Evolutionary conservation across 2,888 invertebrate genomes (phyloP), one percentile per base, ranked within the genome.

Genomic region (Smittia aterrima): DNA sequence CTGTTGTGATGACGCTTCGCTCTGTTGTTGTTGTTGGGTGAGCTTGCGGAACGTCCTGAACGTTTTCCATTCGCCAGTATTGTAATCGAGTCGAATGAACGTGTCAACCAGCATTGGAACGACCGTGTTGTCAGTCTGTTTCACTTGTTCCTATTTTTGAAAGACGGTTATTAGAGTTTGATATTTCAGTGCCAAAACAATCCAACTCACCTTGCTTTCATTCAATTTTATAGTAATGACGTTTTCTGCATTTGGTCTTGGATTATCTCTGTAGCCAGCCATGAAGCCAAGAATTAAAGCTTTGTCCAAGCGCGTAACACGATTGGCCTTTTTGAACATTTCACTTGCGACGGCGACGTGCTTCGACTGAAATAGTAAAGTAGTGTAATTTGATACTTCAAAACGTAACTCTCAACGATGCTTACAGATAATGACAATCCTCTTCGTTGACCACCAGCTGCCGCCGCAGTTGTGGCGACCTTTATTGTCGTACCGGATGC

Each of bases 61-160:
- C 78, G 92, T 86, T 81, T 96, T 96, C 97, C 97, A 98, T 81
- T 98, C 96, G 27, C 98, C 98, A 73, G 95, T 96, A 80, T 93
- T 93, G 84, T 98, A 98, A 84, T 98, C 98, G 94, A 98, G 95
- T 82, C 98, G 96, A 88, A 98, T 98, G 83, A 95, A 96, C 77
- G 95, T 96, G 83, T 98, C 98, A 0, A 83, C 83, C 75, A 81
- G 78, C 77, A 83, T 83, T 66, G 81, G 77, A 20, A 87, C 84
- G 79, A 90, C 89, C 0, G 91, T 90, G 77, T 94, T 93, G 82
- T 96, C 95, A 0, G 91, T 86, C 80, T 95, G 95, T 11, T 89
- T 86, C 0, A 96, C 92, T 78, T 92, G 92, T 82, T 98, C 97
- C 79, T 87, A 40, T 6, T 75, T n/a, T n/a, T n/a, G n/a, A 32